Evolutionary conservation across 2,113 vertebrate species (phyloP).

Genomic region (Stigmatopora nigra): DNA sequence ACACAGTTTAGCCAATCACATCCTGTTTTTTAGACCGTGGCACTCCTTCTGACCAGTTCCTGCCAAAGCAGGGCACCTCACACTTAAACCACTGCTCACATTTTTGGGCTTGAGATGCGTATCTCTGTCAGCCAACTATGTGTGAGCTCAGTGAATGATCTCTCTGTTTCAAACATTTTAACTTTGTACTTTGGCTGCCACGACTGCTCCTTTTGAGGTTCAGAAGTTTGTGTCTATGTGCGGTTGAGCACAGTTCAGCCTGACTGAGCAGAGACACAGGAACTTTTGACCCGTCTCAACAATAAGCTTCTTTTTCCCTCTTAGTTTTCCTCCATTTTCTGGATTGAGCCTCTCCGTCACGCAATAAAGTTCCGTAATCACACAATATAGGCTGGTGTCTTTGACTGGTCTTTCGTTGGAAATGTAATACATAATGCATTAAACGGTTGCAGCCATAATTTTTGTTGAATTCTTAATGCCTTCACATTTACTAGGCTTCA

Average conservation of each 20-base stretch:
- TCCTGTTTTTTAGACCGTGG: neutral
- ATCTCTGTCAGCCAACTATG: slow-evolving; percentile 1
- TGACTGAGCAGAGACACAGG: slow-evolving; percentile 33
- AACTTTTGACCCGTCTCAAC: slow-evolving; percentile 32
- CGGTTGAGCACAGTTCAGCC: slow-evolving; percentile 23
- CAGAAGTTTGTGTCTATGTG: slow-evolving; percentile 6
- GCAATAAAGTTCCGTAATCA: slow-evolving; percentile 40
- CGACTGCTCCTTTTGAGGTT: slow-evolving; percentile 16
- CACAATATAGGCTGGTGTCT: neutral
- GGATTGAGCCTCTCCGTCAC: slow-evolving; percentile 10
- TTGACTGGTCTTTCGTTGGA: slow-evolving; percentile 19
- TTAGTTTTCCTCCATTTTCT: slow-evolving; percentile 22
- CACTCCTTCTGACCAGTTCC: neutral
- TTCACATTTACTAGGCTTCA: neutral
- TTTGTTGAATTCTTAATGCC: slow-evolving; percentile 3
- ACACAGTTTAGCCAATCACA: neutral
- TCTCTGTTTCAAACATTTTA: slow-evolving; percentile 34
- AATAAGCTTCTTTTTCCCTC: slow-evolving; percentile 40
- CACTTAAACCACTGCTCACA: neutral
- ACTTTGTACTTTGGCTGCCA: slow-evolving; percentile 20
- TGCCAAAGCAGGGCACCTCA: neutral
- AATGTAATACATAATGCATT: slow-evolving; percentile 18
- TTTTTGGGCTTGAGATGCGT: slow-evolving; percentile 1
- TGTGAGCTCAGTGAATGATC: slow-evolving; percentile 27
- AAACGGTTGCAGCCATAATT: slow-evolving; percentile 13